Evolutionary conservation across 2,113 vertebrate genomes (phyloP).

Genomic region (Campylomormyrus tamandua): DNA sequence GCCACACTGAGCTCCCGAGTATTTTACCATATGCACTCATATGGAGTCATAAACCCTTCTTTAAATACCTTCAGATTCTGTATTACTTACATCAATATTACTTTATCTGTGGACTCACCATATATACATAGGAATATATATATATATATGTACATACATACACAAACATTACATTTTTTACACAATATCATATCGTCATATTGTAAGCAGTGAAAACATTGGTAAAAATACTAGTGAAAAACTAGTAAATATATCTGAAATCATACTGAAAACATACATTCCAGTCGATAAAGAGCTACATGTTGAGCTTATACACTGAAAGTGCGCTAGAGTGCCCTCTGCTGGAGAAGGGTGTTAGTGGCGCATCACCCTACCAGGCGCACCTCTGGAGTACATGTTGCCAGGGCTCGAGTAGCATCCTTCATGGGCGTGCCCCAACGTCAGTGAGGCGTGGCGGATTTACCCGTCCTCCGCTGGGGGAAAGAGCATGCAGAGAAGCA

Average conservation of each 20-base stretch:
- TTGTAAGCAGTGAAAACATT: constrained; percentile 3
- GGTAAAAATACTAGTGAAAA: constrained; percentile 24
- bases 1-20: background rate
- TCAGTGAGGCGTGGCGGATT: background rate
- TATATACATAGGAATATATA: background rate
- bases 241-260: background rate
- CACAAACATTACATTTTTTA: background rate
- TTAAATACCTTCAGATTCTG: background rate
- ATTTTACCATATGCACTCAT: background rate
- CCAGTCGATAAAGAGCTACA: background rate
- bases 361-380: background rate
- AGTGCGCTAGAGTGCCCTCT: background rate
- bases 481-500: background rate
- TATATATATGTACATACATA: background rate
- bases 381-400: background rate
- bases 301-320: background rate
- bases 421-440: background rate
- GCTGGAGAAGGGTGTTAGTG: background rate
- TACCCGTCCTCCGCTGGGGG: background rate
- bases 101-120: background rate
- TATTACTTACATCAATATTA: background rate
- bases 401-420: background rate
- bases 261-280: constrained; percentile 8
- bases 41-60: background rate
- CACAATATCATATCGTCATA: constrained; percentile 1